A percentile compares a stretch with the other conserved stretches of the same genome.
Conservation (phyloP, 1,140 invertebrate species). For the Helicoverpa zea region DNA sequence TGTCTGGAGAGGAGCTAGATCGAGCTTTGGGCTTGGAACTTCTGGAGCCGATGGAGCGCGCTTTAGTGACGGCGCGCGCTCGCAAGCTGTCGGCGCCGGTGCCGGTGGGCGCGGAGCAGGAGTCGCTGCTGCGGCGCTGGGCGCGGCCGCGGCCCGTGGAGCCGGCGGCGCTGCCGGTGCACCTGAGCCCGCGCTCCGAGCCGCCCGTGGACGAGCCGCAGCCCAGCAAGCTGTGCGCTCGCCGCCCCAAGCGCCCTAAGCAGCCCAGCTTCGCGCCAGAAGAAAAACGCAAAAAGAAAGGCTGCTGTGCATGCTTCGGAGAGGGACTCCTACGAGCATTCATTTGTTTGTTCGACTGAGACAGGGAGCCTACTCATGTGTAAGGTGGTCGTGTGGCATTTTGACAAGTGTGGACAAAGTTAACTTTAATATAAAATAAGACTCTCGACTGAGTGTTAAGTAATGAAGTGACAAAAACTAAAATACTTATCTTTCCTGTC, state of each 20-base stretch:
- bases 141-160: slow-evolving; percentile 73
- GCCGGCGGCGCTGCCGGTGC: slow-evolving; percentile 76
- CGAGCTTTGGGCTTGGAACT: slow-evolving; percentile 75
- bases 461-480: slow-evolving; percentile 39
- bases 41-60: slow-evolving; percentile 79
- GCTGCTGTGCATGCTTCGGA: slow-evolving; percentile 82
- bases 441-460: slow-evolving; percentile 42
- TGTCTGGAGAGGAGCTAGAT: slow-evolving; percentile 88
- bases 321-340: slow-evolving; percentile 81
- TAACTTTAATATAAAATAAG: slow-evolving; percentile 18
- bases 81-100: slow-evolving; percentile 76
- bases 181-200: slow-evolving; percentile 75
- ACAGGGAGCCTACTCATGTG: slow-evolving; percentile 40
- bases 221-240: slow-evolving; percentile 75
- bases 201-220: slow-evolving; percentile 70
- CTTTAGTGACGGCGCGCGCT: slow-evolving; percentile 75
- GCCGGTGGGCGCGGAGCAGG: slow-evolving; percentile 79
- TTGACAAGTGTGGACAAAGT: not conserved
- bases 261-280: slow-evolving; percentile 80
- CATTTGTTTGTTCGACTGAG: slow-evolving; percentile 84
- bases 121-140: slow-evolving; percentile 76
- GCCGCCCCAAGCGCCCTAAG: slow-evolving; percentile 75
- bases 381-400: slow-evolving; percentile 24
- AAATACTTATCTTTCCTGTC: slow-evolving; percentile 31
- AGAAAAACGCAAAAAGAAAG: slow-evolving; percentile 69